phyloP scores from a whole-genome alignment of 1,140 invertebrate genomes.

The Venturia canescens region DNA sequence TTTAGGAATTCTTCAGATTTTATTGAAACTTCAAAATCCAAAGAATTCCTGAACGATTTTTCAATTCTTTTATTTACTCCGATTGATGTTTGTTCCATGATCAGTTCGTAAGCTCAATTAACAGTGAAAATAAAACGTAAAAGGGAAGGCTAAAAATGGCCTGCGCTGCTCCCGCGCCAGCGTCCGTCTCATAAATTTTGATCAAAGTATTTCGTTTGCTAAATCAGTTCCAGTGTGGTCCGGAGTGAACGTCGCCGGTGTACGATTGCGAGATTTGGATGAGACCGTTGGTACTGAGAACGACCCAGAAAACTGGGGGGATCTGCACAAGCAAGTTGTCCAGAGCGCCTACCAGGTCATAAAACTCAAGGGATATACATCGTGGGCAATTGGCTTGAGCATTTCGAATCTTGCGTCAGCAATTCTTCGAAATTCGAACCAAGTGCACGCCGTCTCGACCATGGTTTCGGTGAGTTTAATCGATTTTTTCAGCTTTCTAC shows the following conservation, averaged over 20 bases:
- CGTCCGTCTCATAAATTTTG: neutral
- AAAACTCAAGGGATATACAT: slow-evolving; percentile 92
- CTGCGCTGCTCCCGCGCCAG: too few relatives aligned
- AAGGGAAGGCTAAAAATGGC: too few relatives aligned
- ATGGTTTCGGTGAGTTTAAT: slow-evolving; percentile 83
- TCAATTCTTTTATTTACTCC: too few relatives aligned
- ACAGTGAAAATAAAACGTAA: too few relatives aligned
- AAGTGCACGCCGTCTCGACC: slow-evolving; percentile 89
- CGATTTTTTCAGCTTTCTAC: slow-evolving; percentile 31
- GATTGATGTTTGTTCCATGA: too few relatives aligned
- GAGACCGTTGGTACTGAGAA: slow-evolving; percentile 83
- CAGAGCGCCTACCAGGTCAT: slow-evolving; percentile 93
- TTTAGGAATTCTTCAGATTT: too few relatives aligned
- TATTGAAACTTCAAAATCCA: too few relatives aligned
- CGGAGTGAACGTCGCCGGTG: slow-evolving; percentile 93
- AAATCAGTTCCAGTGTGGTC: slow-evolving; percentile 93
- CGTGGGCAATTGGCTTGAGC: slow-evolving; percentile 93
- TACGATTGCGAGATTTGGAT: slow-evolving; percentile 87
- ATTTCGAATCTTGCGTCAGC: slow-evolving; percentile 84
- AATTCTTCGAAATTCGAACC: slow-evolving; percentile 86
- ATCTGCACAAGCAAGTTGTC: slow-evolving; percentile 88
- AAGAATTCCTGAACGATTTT: too few relatives aligned
- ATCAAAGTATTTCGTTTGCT: slow-evolving; percentile 21
- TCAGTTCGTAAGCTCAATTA: too few relatives aligned
- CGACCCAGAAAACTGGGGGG: slow-evolving; percentile 88